phyloP scores from a whole-genome alignment of 92 coral and sea anemone species.

The Actinernus sp. region DNA sequence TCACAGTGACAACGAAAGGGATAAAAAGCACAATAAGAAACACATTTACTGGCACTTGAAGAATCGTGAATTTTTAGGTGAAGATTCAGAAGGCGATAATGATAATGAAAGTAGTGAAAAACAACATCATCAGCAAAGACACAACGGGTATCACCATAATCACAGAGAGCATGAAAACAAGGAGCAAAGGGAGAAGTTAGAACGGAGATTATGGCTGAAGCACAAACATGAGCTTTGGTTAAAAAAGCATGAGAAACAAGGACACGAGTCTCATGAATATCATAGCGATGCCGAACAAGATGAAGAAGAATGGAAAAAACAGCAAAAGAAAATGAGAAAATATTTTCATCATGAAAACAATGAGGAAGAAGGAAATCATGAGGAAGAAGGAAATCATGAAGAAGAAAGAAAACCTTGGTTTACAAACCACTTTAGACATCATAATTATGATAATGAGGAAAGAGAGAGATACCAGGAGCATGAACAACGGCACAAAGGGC shows the following conservation, averaged over 20 bases:
- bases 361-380: neutral
- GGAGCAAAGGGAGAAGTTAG: constrained; percentile 3
- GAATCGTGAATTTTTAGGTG: constrained; percentile 60
- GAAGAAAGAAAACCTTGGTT: too few species aligned
- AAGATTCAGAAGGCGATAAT: constrained; percentile 38
- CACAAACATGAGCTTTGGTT: constrained; percentile 19
- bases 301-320: constrained; percentile 1
- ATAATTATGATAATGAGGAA: neutral
- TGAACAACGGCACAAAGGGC: constrained; percentile 4
- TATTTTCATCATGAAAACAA: constrained; percentile 4
- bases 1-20: neutral
- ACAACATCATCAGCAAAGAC: neutral
- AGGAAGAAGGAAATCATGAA: neutral
- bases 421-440: too few species aligned
- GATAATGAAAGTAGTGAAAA: constrained; percentile 3
- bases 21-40: neutral
- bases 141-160: neutral
- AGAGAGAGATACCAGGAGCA: constrained; percentile 5
- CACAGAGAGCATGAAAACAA: neutral
- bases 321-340: constrained; percentile 1
- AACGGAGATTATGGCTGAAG: neutral
- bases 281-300: constrained; percentile 6
- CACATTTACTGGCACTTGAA: neutral
- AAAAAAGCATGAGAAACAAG: constrained; percentile 23
- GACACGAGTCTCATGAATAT: constrained; percentile 3